Percentiles rank a stretch among this genome's conserved stretches.
These are phyloP conservation scores for Antheraea mylitta DNA, from an alignment of 1,140 invertebrate genomes.

Conservation along the genomic window DNA sequence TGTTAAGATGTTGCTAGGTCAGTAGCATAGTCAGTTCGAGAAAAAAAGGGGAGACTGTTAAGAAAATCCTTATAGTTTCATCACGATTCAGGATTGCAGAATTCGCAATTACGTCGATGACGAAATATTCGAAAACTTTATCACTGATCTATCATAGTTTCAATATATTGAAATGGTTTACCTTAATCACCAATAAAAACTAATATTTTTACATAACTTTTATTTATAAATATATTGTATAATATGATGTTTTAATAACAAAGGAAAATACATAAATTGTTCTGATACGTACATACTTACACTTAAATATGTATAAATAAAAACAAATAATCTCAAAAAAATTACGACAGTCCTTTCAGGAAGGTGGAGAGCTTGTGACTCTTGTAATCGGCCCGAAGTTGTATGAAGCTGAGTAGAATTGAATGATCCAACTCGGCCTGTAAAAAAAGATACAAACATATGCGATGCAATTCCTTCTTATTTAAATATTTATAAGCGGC, in stretches of 20 bases:
- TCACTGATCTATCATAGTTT: too few species aligned
- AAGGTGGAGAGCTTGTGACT: conserved; percentile 88
- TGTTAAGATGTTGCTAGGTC: too few species aligned
- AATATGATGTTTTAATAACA: neutral
- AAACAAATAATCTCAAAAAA: neutral
- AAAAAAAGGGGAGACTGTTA: too few species aligned
- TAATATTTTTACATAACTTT: conserved; percentile 11
- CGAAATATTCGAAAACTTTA: too few species aligned
- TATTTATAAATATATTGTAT: conserved; percentile 2
- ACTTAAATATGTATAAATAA: conserved; percentile 5
- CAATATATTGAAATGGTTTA: too few species aligned
- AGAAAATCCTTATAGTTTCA: too few species aligned
- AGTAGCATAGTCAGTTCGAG: too few species aligned
- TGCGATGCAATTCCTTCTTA: neutral
- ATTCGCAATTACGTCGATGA: too few species aligned
- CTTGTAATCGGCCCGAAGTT: conserved; percentile 95
- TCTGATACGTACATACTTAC: neutral
- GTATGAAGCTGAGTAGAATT: conserved; percentile 94
- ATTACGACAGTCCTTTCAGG: conserved; percentile 79
- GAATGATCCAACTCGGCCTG: conserved; percentile 93
- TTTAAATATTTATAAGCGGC: neutral
- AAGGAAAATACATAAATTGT: neutral
- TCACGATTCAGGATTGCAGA: too few species aligned
- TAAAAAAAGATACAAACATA: conserved; percentile 41
- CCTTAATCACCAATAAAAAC: neutral